Evolutionary conservation across 2,888 invertebrate species (phyloP), one percentile per base, ranked within the genome.

Genomic region (Orthosia incerta): DNA sequence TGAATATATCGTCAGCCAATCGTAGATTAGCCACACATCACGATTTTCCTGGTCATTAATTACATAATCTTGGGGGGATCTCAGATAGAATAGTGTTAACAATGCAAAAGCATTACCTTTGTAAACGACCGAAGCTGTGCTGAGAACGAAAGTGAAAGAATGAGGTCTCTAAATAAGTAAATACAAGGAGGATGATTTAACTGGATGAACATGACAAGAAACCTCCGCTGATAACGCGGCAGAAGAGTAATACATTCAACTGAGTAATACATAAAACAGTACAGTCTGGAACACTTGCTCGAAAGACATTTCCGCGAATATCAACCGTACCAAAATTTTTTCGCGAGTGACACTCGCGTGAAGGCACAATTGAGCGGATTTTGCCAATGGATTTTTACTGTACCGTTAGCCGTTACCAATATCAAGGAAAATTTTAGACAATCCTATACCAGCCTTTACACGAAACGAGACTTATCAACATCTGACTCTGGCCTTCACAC

Each of bases 401-500:
- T 39, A 39, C 39, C 39, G 39, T 26, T 26, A 26, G 26, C 26
- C 26, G 26, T 39, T 39, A 39, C 9, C 39, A 39, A 39, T 39
- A 39, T 9, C 9, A 39, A 39, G 39, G 39, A 39, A 7, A 31
- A 31, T 31, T 31, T 7, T 31, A 31, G 39, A 39, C 9, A 39
- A 39, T 55, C 16, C 20, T 46, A 31, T 31, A 50, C 0, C 48
- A 46, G n/a, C 16, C 9, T 45, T 13, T 39, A 48, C 9, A 15
- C 20, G n/a, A 60, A 15, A 61, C 55, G 12, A 20, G 15, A 12
- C 12, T n/a, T 39, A 74, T 64, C 46, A 45, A 20, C 18, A 31
- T 45, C 23, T 12, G 26, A n/a, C 53, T 45, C 31, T 78, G 13
- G 39, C 18, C 4, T 77, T 45, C 53, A n/a, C 51, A n/a, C 15